Percentiles rank a stretch among this genome's conserved stretches.
phyloP scores from a whole-genome alignment of 2,888 invertebrate species.

The Megaustenia siamemsis region DNA sequence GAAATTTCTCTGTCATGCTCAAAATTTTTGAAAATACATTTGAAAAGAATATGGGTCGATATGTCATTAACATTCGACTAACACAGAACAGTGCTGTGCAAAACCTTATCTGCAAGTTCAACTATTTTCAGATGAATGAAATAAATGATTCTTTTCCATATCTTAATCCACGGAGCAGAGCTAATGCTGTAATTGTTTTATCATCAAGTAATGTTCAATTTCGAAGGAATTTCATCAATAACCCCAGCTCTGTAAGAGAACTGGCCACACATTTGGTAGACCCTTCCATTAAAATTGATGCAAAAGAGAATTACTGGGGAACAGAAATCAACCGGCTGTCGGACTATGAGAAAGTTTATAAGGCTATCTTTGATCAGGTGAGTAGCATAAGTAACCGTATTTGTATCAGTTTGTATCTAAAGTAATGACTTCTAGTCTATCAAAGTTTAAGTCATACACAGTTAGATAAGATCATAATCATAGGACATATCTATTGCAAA shows the following conservation, averaged over 20 bases:
- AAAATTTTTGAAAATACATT: conserved; percentile 87
- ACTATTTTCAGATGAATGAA: conserved; percentile 91
- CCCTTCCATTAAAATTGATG: conserved; percentile 95
- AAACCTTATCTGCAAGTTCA: conserved; percentile 90
- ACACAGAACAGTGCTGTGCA: conserved; percentile 93
- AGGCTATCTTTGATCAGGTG: conserved; percentile 74
- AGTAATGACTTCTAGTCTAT: too few species aligned
- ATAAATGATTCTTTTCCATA: conserved; percentile 91
- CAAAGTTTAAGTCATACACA: too few species aligned
- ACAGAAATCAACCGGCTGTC: conserved; percentile 61
- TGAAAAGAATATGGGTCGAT: conserved; percentile 91
- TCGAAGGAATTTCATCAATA: conserved; percentile 91
- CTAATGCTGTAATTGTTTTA: conserved; percentile 94
- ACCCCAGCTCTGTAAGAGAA: conserved; percentile 94
- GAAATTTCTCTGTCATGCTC: conserved; percentile 75
- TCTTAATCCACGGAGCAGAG: conserved; percentile 92
- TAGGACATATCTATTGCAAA: too few species aligned
- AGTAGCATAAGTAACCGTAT: background rate
- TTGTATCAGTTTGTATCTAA: too few species aligned
- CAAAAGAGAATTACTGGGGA: conserved; percentile 96
- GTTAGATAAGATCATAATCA: too few species aligned
- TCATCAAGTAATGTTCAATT: conserved; percentile 94
- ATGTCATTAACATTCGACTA: conserved; percentile 91
- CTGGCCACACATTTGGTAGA: conserved; percentile 96
- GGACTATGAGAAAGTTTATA: conserved; percentile 66